Conservation (phyloP, 2,888 invertebrate species). For the Ophioninae sp. region DNA sequence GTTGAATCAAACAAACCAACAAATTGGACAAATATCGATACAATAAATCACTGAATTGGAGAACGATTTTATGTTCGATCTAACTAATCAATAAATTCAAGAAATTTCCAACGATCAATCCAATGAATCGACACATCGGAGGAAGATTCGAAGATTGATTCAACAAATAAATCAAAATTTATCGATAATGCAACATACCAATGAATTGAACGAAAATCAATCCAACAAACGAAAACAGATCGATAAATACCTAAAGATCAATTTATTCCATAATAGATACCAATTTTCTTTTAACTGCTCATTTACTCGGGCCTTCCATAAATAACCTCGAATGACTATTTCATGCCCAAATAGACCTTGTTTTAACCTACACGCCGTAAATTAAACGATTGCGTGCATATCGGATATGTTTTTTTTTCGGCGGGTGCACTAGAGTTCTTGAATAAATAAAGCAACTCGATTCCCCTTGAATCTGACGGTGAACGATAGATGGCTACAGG, state of each 20-base stretch:
- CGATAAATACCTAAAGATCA: no score
- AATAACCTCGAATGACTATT: background rate
- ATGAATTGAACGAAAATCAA: no score
- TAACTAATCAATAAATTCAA: no score
- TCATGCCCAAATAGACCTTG: background rate
- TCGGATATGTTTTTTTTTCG: background rate
- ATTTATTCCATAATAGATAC: background rate
- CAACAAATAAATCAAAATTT: no score
- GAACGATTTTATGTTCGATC: background rate
- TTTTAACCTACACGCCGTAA: background rate
- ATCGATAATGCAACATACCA: no score
- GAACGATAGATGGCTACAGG: slow-evolving; percentile 49
- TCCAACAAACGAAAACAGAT: no score
- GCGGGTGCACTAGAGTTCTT: background rate
- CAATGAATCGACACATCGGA: no score
- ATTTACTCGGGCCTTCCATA: background rate
- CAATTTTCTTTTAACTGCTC: background rate
- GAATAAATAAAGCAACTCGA: slow-evolving; percentile 38
- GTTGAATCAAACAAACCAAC: no score
- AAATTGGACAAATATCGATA: background rate
- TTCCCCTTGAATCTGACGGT: slow-evolving; percentile 45
- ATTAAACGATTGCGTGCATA: slow-evolving; percentile 3
- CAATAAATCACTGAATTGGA: no score
- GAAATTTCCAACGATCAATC: no score
- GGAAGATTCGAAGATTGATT: no score